These are phyloP conservation scores for Deroplatys truncata DNA, from an alignment of 2,888 invertebrate species.

Conservation along the genomic window DNA sequence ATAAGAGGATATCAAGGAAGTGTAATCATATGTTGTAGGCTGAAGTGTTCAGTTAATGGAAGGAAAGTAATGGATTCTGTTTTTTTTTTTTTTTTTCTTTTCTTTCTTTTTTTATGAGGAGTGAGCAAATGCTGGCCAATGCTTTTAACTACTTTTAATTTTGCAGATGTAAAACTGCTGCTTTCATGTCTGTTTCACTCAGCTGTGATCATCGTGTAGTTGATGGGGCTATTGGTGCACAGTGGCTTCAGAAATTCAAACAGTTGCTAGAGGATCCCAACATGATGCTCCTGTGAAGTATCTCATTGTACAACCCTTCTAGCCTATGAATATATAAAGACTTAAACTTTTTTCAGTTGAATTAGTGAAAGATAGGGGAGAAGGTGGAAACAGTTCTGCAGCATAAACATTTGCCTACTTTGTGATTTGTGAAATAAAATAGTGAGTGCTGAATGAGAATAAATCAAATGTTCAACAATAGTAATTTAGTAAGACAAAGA, in stretches of 20 bases:
- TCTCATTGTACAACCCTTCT: neutral
- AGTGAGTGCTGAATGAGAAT: neutral
- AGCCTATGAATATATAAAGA: neutral
- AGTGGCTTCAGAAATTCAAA: constrained; percentile 89
- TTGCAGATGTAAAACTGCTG: constrained; percentile 57
- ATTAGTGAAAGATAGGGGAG: neutral
- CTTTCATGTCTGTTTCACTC: constrained; percentile 84
- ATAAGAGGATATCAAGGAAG: neutral
- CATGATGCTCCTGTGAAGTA: constrained; percentile 82
- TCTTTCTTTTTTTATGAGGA: too few relatives aligned
- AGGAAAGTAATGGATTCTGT: too few relatives aligned
- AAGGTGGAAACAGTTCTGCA: too few relatives aligned
- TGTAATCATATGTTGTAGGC: too few relatives aligned
- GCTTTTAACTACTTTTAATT: neutral
- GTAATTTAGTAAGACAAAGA: neutral
- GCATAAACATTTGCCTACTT: neutral
- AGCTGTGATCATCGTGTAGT: constrained; percentile 97
- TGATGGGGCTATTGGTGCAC: constrained; percentile 96
- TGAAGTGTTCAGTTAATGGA: too few relatives aligned
- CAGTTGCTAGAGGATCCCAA: constrained; percentile 87
- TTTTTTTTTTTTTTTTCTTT: too few relatives aligned
- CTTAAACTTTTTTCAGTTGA: neutral
- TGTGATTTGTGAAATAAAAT: neutral
- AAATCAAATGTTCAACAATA: neutral
- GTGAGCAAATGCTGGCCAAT: too few relatives aligned